phyloP scores from a whole-genome alignment of 2,888 invertebrate genomes.

The Lypha dubia region DNA sequence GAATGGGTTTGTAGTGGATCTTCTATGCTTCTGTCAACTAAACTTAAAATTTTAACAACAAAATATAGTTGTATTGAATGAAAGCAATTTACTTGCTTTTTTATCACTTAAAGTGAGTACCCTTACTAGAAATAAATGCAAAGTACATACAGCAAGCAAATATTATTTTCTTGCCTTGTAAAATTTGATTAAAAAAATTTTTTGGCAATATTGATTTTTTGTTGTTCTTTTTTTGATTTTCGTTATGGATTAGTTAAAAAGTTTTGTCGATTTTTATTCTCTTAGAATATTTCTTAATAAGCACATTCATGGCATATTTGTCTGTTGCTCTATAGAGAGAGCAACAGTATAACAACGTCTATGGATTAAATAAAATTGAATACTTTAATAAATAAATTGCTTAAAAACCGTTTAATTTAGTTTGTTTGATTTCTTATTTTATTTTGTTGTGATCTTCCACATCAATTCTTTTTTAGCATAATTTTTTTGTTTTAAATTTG shows the following conservation, averaged over 20 bases:
- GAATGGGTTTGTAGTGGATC: too few species aligned
- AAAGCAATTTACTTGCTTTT: background rate
- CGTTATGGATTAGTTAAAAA: slow-evolving; percentile 38
- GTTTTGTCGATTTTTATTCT: background rate
- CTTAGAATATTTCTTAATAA: slow-evolving; percentile 78
- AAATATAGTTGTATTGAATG: too few species aligned
- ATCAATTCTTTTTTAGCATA: slow-evolving; percentile 6
- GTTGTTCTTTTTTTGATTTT: slow-evolving; percentile 75
- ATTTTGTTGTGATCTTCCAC: background rate
- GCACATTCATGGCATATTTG: slow-evolving; percentile 78
- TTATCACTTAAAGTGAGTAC: slow-evolving; percentile 22
- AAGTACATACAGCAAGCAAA: background rate
- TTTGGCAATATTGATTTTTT: slow-evolving; percentile 53
- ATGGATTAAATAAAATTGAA: background rate
- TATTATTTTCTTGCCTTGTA: slow-evolving; percentile 1
- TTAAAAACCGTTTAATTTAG: slow-evolving; percentile 48
- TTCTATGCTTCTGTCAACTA: too few species aligned
- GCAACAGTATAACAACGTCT: background rate
- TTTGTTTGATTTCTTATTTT: slow-evolving; percentile 40
- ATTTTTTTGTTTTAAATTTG: slow-evolving; percentile 37
- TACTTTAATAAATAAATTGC: slow-evolving; percentile 26
- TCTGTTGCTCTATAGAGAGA: slow-evolving; percentile 37
- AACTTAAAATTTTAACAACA: too few species aligned
- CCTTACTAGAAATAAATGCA: slow-evolving; percentile 1
- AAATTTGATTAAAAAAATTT: slow-evolving; percentile 60